Evolutionary conservation across 2,797 vertebrate species (phyloP).

Genomic region (Aulostomus chinensis): DNA sequence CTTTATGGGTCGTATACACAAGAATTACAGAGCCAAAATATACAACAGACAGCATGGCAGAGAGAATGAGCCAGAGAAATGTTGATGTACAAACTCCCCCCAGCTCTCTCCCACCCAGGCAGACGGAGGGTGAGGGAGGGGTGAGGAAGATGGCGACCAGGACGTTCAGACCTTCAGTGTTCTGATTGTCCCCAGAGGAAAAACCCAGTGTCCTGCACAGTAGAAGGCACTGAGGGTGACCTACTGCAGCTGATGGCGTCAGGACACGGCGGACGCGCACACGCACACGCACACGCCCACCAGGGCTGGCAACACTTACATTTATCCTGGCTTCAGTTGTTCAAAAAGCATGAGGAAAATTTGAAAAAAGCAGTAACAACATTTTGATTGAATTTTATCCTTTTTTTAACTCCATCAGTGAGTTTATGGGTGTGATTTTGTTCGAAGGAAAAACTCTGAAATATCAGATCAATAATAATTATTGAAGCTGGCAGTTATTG

Average conservation of each 20-base stretch:
- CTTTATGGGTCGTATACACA: slow-evolving; percentile 78
- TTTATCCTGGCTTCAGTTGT: too few species aligned
- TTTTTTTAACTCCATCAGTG: too few species aligned
- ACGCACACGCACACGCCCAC: slow-evolving; percentile 5
- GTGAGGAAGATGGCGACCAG: background rate
- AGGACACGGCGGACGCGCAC: slow-evolving; percentile 29
- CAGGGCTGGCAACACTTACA: too few species aligned
- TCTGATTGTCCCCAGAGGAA: slow-evolving; percentile 30
- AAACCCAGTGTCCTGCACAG: slow-evolving; percentile 57
- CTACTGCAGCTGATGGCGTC: slow-evolving; percentile 63
- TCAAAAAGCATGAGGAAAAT: too few species aligned
- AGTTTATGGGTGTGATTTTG: too few species aligned
- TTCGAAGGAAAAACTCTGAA: too few species aligned
- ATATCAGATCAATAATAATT: too few species aligned
- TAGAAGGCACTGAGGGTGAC: slow-evolving; percentile 78
- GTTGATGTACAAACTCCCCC: slow-evolving; percentile 1
- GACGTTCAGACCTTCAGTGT: slow-evolving; percentile 2
- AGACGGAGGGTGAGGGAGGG: slow-evolving; percentile 1
- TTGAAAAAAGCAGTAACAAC: too few species aligned
- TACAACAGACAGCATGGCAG: slow-evolving; percentile 40
- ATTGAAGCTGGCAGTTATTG: too few species aligned
- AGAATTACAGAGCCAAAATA: slow-evolving; percentile 62
- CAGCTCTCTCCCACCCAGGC: slow-evolving; percentile 4
- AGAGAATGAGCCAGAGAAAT: slow-evolving; percentile 25
- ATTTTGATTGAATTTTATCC: too few species aligned